phyloP scores from a whole-genome alignment of 2,888 invertebrate species.

The Oxyteleia sp. region DNA sequence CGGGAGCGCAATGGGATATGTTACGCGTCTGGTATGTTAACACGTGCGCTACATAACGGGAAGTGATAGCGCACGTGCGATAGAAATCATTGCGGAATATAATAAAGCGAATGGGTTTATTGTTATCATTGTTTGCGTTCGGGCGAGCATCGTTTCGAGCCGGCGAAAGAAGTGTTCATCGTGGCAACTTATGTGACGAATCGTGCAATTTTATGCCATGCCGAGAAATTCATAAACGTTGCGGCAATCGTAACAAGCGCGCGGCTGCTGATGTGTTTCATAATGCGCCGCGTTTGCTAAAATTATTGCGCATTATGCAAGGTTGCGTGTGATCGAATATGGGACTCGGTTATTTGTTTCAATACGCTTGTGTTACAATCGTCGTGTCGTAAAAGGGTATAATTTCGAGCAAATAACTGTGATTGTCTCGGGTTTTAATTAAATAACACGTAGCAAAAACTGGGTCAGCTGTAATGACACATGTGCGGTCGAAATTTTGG shows the following conservation, averaged over 20 bases:
- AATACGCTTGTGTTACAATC: too few species aligned
- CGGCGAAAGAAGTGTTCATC: conserved; percentile 38
- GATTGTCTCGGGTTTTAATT: too few species aligned
- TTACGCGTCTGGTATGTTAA: conserved; percentile 72
- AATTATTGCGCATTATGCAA: conserved; percentile 23
- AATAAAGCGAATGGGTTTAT: conserved; percentile 68
- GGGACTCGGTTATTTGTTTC: conserved; percentile 1
- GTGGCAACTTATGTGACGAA: conserved; percentile 54
- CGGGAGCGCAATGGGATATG: conserved; percentile 66
- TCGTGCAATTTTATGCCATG: conserved; percentile 36
- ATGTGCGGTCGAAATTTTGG: too few species aligned
- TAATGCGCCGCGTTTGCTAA: conserved; percentile 6
- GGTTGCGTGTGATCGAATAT: conserved; percentile 4
- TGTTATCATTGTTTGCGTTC: conserved; percentile 64
- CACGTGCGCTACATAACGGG: conserved; percentile 72
- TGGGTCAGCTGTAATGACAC: too few species aligned
- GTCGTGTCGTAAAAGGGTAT: too few species aligned
- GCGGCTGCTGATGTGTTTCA: conserved; percentile 2
- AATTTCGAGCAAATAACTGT: too few species aligned
- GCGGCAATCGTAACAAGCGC: conserved; percentile 19
- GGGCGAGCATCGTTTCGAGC: not conserved
- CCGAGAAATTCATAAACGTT: conserved; percentile 35
- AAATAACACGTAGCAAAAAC: too few species aligned
- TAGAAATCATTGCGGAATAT: conserved; percentile 67
- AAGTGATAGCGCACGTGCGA: conserved; percentile 71